Percentiles rank a stretch among this genome's conserved stretches.
Evolutionary conservation across 2,888 invertebrate species (phyloP).

Genomic region (Chaetogeoica ovagalla): DNA sequence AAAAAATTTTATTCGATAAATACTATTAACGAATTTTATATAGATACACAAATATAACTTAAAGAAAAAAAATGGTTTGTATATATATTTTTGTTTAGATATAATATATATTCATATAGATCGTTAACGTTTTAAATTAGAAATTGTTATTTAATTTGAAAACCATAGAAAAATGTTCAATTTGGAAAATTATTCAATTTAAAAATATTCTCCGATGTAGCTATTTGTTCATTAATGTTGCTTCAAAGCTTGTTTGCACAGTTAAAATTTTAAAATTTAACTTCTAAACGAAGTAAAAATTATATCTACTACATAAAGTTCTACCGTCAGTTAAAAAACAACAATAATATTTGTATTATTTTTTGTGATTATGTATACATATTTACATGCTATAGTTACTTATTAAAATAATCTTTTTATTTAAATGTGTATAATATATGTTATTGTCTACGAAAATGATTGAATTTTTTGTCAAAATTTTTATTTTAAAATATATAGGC

Average conservation of each 20-base stretch:
- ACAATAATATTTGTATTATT: background rate
- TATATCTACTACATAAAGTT: background rate
- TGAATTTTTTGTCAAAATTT: slow-evolving; percentile 4
- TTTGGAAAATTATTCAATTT: slow-evolving; percentile 6
- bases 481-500: slow-evolving; percentile 36
- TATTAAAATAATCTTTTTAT: background rate
- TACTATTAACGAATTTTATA: slow-evolving; percentile 6
- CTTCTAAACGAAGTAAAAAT: background rate
- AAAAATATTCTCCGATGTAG: background rate
- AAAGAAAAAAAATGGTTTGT: background rate
- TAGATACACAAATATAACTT: background rate
- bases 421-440: slow-evolving; percentile 15
- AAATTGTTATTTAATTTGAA: background rate
- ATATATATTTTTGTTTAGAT: slow-evolving; percentile 4
- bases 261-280: slow-evolving; percentile 6
- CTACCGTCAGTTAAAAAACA: background rate
- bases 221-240: slow-evolving; percentile 5
- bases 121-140: background rate
- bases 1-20: background rate
- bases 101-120: background rate
- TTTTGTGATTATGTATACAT: background rate
- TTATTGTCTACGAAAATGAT: slow-evolving; percentile 21
- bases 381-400: background rate
- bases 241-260: slow-evolving; percentile 36
- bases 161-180: background rate